A percentile compares a stretch with the other conserved stretches of the same genome.
Evolutionary conservation across 1,140 invertebrate genomes (phyloP).

Genomic region (Diorhabda sublineata): DNA sequence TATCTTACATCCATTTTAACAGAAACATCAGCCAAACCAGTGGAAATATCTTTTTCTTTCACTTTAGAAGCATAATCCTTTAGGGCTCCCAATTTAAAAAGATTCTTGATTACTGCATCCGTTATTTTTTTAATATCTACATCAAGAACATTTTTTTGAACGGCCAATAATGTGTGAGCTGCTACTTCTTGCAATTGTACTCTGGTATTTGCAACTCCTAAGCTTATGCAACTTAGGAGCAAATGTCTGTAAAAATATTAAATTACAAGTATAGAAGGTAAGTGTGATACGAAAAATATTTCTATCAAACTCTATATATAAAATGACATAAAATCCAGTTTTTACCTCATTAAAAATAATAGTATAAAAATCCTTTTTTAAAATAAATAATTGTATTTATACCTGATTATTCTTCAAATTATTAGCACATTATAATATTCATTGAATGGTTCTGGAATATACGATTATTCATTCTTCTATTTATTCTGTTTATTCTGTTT

Average conservation of each 20-base stretch:
- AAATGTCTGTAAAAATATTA: conserved; percentile 51
- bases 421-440: too few species aligned
- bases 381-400: too few species aligned
- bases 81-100: conserved; percentile 59
- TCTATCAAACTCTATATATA: too few species aligned
- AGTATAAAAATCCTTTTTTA: too few species aligned
- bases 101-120: conserved; percentile 53
- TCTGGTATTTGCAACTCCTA: conserved; percentile 57
- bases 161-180: conserved; percentile 56
- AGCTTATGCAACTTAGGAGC: conserved; percentile 64
- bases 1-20: conserved; percentile 31
- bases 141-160: conserved; percentile 56
- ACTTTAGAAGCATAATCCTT: conserved; percentile 29
- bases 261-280: too few species aligned
- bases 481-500: too few species aligned
- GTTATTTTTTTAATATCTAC: conserved; percentile 57
- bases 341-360: too few species aligned
- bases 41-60: conserved; percentile 11
- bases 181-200: conserved; percentile 54
- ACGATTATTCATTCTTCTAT: too few species aligned
- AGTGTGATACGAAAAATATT: too few species aligned
- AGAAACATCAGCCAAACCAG: conserved; percentile 25
- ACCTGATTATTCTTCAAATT: too few species aligned
- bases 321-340: too few species aligned
- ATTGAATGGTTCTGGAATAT: too few species aligned